phyloP scores from a whole-genome alignment of 2,797 vertebrate genomes.

The Rhinichthys osculus region DNA sequence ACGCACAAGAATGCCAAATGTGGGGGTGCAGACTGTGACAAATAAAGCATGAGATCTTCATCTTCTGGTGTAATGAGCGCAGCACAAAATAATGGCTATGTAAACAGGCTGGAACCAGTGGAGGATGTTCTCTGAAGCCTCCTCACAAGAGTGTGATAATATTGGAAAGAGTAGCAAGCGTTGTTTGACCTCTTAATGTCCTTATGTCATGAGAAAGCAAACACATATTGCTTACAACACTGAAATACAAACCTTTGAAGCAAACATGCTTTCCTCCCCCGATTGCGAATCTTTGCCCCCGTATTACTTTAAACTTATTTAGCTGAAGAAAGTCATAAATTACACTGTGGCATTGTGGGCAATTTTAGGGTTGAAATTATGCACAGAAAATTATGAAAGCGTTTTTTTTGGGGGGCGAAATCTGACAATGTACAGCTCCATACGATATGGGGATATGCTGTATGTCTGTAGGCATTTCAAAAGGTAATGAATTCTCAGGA shows the following conservation, averaged over 20 bases:
- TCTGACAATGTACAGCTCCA: background rate
- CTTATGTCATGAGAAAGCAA: slow-evolving; percentile 35
- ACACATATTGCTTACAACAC: slow-evolving; percentile 8
- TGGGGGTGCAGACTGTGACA: slow-evolving; percentile 43
- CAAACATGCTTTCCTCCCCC: background rate
- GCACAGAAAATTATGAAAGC: background rate
- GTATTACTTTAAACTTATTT: background rate
- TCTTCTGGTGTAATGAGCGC: slow-evolving; percentile 36
- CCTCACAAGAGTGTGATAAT: slow-evolving; percentile 35
- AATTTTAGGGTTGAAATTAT: background rate
- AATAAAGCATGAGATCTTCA: slow-evolving; percentile 16
- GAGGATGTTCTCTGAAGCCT: slow-evolving; percentile 38
- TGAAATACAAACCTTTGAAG: slow-evolving; percentile 3
- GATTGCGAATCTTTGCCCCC: background rate
- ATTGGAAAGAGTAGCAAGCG: slow-evolving; percentile 15
- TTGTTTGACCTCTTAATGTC: slow-evolving; percentile 12
- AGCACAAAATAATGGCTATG: slow-evolving; percentile 35
- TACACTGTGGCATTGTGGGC: background rate
- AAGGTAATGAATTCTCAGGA: slow-evolving; percentile 6
- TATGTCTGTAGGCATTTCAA: background rate
- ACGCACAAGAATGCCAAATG: slow-evolving; percentile 8
- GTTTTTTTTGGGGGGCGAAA: background rate
- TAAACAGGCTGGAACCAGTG: slow-evolving; percentile 31
- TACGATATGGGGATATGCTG: background rate
- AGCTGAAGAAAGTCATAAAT: background rate